Evolutionary conservation across 2,113 vertebrate species (phyloP).

Genomic region (Ptychochromis oligacanthus): DNA sequence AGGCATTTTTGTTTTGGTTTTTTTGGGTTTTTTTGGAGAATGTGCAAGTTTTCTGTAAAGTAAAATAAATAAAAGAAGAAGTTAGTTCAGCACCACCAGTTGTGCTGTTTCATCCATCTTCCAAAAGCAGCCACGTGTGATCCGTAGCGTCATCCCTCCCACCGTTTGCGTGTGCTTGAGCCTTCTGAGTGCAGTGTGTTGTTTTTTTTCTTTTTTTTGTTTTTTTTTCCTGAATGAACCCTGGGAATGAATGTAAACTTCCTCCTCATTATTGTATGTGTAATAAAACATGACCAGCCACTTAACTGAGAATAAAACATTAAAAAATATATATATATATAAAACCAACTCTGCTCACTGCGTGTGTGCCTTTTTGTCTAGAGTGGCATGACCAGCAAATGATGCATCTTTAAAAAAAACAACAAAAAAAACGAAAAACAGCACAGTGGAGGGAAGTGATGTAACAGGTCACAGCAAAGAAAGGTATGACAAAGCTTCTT

Average conservation of each 20-base stretch:
- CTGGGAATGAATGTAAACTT: slow-evolving; percentile 73
- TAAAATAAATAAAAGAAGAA: background rate
- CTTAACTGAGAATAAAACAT: slow-evolving; percentile 77
- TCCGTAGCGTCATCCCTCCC: slow-evolving; percentile 8
- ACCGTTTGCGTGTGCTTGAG: slow-evolving; percentile 44
- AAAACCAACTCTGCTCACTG: slow-evolving; percentile 38
- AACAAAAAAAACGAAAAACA: background rate
- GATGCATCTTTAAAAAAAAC: background rate
- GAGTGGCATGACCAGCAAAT: background rate
- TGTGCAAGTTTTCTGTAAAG: slow-evolving; percentile 28
- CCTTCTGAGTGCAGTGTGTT: slow-evolving; percentile 31
- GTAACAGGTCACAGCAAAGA: background rate
- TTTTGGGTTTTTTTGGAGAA: too few species aligned
- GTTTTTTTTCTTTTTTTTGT: slow-evolving; percentile 22
- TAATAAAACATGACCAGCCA: slow-evolving; percentile 76
- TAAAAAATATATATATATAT: slow-evolving; percentile 48
- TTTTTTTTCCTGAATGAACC: slow-evolving; percentile 40
- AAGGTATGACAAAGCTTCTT: background rate
- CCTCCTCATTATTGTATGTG: slow-evolving; percentile 62
- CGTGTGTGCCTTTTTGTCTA: background rate
- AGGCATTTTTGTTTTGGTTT: slow-evolving; percentile 25
- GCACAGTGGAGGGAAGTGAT: background rate
- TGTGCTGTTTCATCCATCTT: slow-evolving; percentile 32
- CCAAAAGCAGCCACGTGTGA: slow-evolving; percentile 35
- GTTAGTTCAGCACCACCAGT: slow-evolving; percentile 15